Evolutionary conservation across 1,140 invertebrate genomes (phyloP).

Genomic region (Harlomillsia oculata): DNA sequence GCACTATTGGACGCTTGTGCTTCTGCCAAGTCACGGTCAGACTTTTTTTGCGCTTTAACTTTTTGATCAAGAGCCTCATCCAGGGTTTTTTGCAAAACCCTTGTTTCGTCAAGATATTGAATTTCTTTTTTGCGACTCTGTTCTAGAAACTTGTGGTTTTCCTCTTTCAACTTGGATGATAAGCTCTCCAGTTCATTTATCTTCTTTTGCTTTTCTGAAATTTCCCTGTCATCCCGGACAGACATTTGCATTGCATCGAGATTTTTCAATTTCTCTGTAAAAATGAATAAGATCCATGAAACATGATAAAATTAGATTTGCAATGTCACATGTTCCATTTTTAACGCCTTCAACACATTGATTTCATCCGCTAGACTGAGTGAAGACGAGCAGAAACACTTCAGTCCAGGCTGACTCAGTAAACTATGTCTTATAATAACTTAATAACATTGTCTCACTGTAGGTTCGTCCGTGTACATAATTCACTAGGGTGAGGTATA

Average conservation of each 20-base stretch:
- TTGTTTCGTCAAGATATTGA: constrained; percentile 44
- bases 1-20: constrained; percentile 48
- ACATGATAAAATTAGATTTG: too few species aligned
- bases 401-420: too few species aligned
- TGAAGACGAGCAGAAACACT: too few species aligned
- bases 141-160: constrained; percentile 38
- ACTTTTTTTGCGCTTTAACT: constrained; percentile 45
- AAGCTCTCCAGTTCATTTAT: constrained; percentile 41
- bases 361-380: too few species aligned
- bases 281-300: too few species aligned
- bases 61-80: constrained; percentile 51
- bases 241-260: constrained; percentile 38
- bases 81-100: constrained; percentile 48
- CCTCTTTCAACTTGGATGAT: constrained; percentile 23
- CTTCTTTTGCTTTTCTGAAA: constrained; percentile 44
- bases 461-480: too few species aligned
- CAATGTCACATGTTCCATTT: too few species aligned
- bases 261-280: constrained; percentile 35
- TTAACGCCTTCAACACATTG: too few species aligned
- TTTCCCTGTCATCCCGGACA: constrained; percentile 37
- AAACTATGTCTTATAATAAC: too few species aligned
- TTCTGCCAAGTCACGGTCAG: constrained; percentile 54
- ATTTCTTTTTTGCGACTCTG: constrained; percentile 39
- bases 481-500: too few species aligned
- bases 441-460: too few species aligned